Conservation (phyloP, 1,140 invertebrate genomes). For the Scaptomyza graminum region DNA sequence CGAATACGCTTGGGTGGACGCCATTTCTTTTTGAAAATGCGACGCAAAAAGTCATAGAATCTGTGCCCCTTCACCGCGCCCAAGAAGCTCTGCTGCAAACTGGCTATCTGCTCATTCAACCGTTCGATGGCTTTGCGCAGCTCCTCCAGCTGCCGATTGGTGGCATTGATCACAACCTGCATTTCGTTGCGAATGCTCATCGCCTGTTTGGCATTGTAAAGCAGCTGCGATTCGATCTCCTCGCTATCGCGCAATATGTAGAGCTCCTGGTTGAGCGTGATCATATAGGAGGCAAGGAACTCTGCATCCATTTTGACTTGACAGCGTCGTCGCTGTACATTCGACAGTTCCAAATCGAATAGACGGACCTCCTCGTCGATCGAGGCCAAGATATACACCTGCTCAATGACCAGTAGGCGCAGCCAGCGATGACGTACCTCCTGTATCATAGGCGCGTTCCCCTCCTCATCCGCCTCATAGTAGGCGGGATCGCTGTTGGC, state of each 20-base stretch:
- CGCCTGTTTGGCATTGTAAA: conserved; percentile 86
- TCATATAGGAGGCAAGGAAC: conserved; percentile 87
- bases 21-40: conserved; percentile 91
- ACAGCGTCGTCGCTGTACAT: conserved; percentile 87
- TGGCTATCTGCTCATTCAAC: conserved; percentile 86
- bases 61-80: conserved; percentile 88
- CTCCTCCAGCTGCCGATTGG: conserved; percentile 86
- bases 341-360: conserved; percentile 88
- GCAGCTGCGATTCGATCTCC: conserved; percentile 88
- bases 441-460: conserved; percentile 52
- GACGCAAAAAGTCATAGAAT: conserved; percentile 89
- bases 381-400: conserved; percentile 86
- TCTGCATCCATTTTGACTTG: conserved; percentile 87
- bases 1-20: conserved; percentile 85
- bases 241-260: conserved; percentile 91
- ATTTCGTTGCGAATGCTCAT: conserved; percentile 82
- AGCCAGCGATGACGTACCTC: conserved; percentile 73
- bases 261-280: conserved; percentile 92
- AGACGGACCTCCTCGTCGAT: conserved; percentile 86
- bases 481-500: conserved; percentile 46
- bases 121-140: conserved; percentile 85
- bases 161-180: conserved; percentile 84
- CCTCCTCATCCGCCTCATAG: conserved; percentile 50
- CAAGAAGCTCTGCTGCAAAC: conserved; percentile 86
- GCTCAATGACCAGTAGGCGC: conserved; percentile 85